Conservation (phyloP, 1,140 invertebrate genomes). For the Dendrolimus punctatus region DNA sequence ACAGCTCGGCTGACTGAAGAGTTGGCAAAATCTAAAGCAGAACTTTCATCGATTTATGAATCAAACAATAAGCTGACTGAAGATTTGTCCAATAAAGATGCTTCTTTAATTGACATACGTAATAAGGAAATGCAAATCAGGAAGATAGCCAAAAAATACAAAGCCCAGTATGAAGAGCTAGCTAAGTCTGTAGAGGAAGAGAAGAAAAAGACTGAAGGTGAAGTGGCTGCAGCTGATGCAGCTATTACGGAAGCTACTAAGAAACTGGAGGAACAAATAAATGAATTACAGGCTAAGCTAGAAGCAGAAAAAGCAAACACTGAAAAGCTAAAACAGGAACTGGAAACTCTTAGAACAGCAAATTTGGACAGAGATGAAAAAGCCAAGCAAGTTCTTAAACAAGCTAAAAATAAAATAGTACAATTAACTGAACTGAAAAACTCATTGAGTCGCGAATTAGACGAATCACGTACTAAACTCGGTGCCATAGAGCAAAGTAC, state of each 20-base stretch:
- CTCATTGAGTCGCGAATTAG: slow-evolving; percentile 73
- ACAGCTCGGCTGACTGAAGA: slow-evolving; percentile 72
- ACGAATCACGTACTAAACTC: slow-evolving; percentile 74
- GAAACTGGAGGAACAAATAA: slow-evolving; percentile 71
- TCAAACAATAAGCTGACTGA: slow-evolving; percentile 78
- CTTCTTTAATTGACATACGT: slow-evolving; percentile 79
- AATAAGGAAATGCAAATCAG: slow-evolving; percentile 88
- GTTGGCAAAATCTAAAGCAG: slow-evolving; percentile 69
- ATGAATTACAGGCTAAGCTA: slow-evolving; percentile 77
- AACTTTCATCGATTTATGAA: slow-evolving; percentile 73
- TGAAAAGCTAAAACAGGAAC: slow-evolving; percentile 80
- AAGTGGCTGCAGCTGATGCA: slow-evolving; percentile 50
- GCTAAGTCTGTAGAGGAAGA: slow-evolving; percentile 77
- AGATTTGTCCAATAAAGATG: slow-evolving; percentile 79
- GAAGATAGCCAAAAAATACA: slow-evolving; percentile 94
- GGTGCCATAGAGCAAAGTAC: slow-evolving; percentile 66
- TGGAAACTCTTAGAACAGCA: slow-evolving; percentile 77
- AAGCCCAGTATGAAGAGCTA: slow-evolving; percentile 86
- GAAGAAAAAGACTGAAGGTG: slow-evolving; percentile 71
- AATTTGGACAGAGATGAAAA: slow-evolving; percentile 81
- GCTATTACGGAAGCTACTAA: slow-evolving; percentile 51
- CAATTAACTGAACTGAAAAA: slow-evolving; percentile 79
- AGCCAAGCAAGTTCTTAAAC: slow-evolving; percentile 81
- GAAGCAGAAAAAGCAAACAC: slow-evolving; percentile 73
- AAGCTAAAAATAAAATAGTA: slow-evolving; percentile 80